Base-by-base conservation (phyloP, 2,113 vertebrate species). In the Dolichotis patagonum region DNA sequence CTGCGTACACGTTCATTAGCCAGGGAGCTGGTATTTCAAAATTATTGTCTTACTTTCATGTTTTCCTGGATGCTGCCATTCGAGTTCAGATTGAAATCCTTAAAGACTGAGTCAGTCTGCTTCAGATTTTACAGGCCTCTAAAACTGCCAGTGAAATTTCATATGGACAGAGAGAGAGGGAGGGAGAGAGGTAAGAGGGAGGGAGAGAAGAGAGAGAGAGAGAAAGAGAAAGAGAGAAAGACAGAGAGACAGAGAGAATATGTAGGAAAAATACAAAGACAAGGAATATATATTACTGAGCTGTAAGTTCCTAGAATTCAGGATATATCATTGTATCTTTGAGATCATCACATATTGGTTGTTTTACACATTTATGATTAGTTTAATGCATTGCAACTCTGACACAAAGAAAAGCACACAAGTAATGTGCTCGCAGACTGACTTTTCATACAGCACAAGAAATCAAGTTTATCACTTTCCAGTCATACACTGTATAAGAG, bases 121-220 rank as follows among this genome's bases (percentile, higher is more conserved):
- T 91, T 86, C 85, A 58, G 80, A 85, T 91, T 93, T 94, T 91
- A 82, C 63, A 81, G 41, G 14, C 30, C 52, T 96, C 46, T 95
- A 91, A 91, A 93, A 88, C 65, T 93, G 82, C 90, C 56, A 85
- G 85, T 81, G 80, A 94, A 96, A 81, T 85, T 60, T 90, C 46
- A 80, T 52, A 56, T 13, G 32, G 38, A 63, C 10, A 52, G 35
- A 30, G 26, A 43, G 69, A 67, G 13, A n/a, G 65, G 28, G 28
- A 30, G 28, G 28, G 30, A 35, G 32, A 7, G 35, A 11, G 30
- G 69, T 60, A 88, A 32, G 22, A 43, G 56, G 16, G 41, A 46
- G 24, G 10, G 10, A 6, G 73, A 28, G 32, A 49, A 49, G 46
- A 49, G 46, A 49, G 16, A n/a, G n/a, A n/a, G 49, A 52, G 35